Conservation (phyloP, 2,113 vertebrate genomes). For the Nothoprocta pentlandii region DNA sequence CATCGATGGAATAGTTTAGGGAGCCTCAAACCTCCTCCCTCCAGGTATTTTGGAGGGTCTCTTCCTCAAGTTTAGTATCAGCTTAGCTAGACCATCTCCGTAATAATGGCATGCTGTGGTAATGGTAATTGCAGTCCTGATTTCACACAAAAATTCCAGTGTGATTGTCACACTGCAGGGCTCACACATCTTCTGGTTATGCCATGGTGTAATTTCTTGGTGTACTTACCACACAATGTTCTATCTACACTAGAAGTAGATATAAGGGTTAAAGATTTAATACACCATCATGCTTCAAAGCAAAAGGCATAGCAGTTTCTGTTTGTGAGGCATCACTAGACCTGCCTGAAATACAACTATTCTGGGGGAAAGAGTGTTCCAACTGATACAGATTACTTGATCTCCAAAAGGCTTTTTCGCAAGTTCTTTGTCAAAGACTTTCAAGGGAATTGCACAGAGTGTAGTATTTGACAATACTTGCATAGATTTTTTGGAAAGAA, state of each 20-base stretch:
- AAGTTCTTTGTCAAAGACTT: neutral
- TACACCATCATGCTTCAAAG: neutral
- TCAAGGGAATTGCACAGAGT: neutral
- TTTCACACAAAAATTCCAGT: neutral
- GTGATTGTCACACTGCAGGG: neutral
- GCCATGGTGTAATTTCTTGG: neutral
- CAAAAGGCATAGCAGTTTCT: neutral
- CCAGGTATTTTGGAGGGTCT: neutral
- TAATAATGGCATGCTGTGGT: neutral
- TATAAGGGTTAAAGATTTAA: neutral
- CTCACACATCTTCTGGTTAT: neutral
- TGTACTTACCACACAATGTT: neutral
- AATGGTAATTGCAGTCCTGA: neutral
- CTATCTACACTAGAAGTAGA: neutral
- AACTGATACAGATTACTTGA: neutral
- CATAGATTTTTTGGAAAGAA: neutral
- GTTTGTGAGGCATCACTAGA: neutral
- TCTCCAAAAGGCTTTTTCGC: neutral
- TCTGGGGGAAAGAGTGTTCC: neutral
- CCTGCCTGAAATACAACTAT: neutral
- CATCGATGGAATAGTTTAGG: neutral
- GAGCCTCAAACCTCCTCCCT: neutral
- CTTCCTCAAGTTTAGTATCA: neutral
- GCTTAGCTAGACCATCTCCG: neutral
- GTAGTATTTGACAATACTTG: neutral